Evolutionary conservation across 2,888 invertebrate species (phyloP), one percentile per base, ranked within the genome.

Genomic region (Eucera pruinosa): DNA sequence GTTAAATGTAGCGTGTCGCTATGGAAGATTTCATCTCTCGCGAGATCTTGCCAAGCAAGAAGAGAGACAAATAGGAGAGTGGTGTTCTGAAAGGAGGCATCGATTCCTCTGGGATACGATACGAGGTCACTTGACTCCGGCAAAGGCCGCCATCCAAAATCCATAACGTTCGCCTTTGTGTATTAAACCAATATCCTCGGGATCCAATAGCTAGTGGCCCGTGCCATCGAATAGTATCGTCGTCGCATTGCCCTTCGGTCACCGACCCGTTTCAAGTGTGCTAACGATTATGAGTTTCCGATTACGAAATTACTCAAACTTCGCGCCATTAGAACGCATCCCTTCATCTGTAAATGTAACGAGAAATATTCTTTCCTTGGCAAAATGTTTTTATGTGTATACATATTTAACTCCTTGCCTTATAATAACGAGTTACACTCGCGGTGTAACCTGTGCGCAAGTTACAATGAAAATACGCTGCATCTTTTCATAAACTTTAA

Each of bases 161-260:
- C 78, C 81, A 87, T 86, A 86, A 82, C 69, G 81, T 62, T 70
- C 69, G 66, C 67, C 78, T 87, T 87, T 87, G 84, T 86, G 82
- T 85, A 84, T 86, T 81, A 81, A 84, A 83, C 82, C 85, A 87
- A 87, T 87, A 81, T 80, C 80, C 75, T 68, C 70, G 62, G 71
- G 68, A 74, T 80, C 45, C 78, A 66, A 80, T 78, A 78, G 74
- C 65, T 23, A 11, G 54, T 71, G 50, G 61, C 65, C 74, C 45
- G 30, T 41, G 33, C 66, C 66, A 36, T 65, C 68, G 45, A 80
- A 72, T 73, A 58, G 47, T 76, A 66, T 76, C 72, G 43, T 69
- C 62, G 54, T 58, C 25, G 55, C 30, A 62, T 54, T 71, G 43
- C 30, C 23, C 15, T 41, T 41, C 55, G 73, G 69, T 58, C 66